Conservation (phyloP, 2,888 invertebrate species). For the Eurois occulta region DNA sequence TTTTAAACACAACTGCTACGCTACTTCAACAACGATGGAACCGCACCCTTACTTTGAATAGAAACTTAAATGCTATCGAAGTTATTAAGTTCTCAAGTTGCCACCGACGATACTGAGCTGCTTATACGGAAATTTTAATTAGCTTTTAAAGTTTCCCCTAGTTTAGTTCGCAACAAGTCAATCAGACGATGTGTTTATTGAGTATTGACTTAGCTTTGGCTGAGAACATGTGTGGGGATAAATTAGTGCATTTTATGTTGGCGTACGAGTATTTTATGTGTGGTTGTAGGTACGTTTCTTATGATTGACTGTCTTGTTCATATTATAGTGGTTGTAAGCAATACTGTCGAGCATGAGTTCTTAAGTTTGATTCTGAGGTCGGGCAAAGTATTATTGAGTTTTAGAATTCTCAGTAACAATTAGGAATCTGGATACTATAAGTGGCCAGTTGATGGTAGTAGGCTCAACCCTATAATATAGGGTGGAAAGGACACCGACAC, state of each 20-base stretch:
- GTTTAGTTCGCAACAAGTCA: conserved; percentile 45
- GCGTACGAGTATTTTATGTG: neutral
- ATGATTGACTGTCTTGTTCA: too few species aligned
- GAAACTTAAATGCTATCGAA: conserved; percentile 57
- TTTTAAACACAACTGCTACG: too few species aligned
- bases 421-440: too few species aligned
- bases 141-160: conserved; percentile 52
- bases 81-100: conserved; percentile 59
- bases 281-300: neutral
- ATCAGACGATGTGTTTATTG: conserved; percentile 27
- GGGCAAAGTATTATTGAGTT: too few species aligned
- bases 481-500: too few species aligned
- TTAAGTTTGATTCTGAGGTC: too few species aligned
- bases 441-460: too few species aligned
- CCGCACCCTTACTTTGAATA: conserved; percentile 30
- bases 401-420: too few species aligned
- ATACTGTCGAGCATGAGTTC: too few species aligned
- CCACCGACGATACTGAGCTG: conserved; percentile 47
- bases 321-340: too few species aligned
- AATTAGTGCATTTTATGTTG: neutral
- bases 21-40: neutral
- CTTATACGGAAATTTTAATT: conserved; percentile 61
- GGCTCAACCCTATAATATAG: too few species aligned
- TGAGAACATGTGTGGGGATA: neutral
- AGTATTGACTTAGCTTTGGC: neutral